Conservation (phyloP, 2,113 vertebrate genomes). For the Trogon surrucura region DNA sequence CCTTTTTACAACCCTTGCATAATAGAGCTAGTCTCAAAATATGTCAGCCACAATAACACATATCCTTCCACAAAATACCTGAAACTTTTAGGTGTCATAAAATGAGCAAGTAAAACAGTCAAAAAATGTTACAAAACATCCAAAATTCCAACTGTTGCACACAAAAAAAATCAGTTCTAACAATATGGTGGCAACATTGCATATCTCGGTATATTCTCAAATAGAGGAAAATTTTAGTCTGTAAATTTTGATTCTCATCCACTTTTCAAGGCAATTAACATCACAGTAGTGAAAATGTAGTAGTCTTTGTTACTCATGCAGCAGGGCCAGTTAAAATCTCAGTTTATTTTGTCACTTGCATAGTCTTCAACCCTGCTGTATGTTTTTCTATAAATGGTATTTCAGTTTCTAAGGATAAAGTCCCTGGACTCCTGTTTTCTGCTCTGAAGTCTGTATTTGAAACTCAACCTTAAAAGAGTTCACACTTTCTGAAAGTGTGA, state of each 20-base stretch:
- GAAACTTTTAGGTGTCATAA: background rate
- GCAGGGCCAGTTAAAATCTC: background rate
- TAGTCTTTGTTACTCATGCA: background rate
- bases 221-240: background rate
- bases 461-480: background rate
- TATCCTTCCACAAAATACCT: background rate
- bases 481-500: background rate
- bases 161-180: background rate
- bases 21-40: background rate
- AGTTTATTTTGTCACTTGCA: background rate
- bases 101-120: background rate
- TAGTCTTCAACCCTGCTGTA: background rate
- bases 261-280: background rate
- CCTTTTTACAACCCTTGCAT: background rate
- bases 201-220: background rate
- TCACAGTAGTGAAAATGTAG: background rate
- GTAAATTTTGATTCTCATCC: background rate
- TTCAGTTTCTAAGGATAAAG: background rate
- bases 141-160: background rate
- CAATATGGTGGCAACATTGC: background rate
- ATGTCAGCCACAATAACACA: background rate
- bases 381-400: background rate
- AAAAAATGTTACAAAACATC: background rate
- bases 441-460: background rate
- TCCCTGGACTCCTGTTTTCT: background rate